A percentile compares a stretch with the other conserved stretches of the same genome.
Evolutionary conservation across 2,113 vertebrate genomes (phyloP).

Genomic region (Cyanistes caeruleus): DNA sequence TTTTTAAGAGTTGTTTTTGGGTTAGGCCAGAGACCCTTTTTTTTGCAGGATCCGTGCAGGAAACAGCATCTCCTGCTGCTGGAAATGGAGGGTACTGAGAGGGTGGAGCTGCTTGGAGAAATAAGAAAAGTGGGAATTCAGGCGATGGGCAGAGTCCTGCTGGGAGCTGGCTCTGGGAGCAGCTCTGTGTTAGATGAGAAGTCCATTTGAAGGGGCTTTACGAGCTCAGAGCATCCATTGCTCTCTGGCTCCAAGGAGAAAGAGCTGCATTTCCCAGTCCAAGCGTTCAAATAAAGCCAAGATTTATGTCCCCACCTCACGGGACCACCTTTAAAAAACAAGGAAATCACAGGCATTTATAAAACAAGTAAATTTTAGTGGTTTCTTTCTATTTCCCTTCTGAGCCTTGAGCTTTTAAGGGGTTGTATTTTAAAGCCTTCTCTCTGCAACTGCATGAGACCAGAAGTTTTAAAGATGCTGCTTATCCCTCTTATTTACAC

Average conservation of each 20-base stretch:
- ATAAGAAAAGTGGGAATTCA: not conserved
- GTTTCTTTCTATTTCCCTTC: slow-evolving; percentile 17
- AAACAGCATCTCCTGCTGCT: not conserved
- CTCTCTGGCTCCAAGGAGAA: not conserved
- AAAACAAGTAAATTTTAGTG: slow-evolving; percentile 4
- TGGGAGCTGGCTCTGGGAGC: not conserved
- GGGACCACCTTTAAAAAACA: not conserved
- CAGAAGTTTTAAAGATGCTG: not conserved
- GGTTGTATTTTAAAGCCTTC: not conserved
- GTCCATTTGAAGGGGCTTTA: not conserved
- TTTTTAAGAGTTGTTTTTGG: slow-evolving; percentile 60
- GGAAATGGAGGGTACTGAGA: not conserved
- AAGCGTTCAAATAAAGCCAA: not conserved
- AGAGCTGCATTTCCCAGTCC: not conserved
- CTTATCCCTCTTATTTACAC: not conserved
- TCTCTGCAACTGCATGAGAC: not conserved
- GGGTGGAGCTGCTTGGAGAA: not conserved
- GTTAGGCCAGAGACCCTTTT: not conserved
- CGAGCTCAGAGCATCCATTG: not conserved
- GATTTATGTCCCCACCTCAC: not conserved
- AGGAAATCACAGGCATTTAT: not conserved
- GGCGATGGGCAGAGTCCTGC: not conserved
- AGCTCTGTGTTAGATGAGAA: not conserved
- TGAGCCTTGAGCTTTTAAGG: not conserved
- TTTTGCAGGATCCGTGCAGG: not conserved